Base-by-base conservation (phyloP, 2,113 vertebrate genomes). In the Neofelis nebulosa region DNA sequence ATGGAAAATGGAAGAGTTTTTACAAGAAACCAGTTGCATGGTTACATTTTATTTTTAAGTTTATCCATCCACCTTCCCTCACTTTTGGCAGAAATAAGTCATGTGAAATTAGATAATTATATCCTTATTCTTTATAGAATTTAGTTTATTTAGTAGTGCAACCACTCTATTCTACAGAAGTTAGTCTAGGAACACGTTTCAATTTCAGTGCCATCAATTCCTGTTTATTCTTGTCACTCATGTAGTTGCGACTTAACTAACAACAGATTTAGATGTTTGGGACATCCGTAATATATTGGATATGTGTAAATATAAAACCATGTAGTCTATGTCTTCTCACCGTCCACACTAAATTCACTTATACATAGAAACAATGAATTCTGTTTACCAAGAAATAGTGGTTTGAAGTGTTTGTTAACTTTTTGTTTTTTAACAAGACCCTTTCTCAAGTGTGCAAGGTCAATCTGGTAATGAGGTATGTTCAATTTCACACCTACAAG, bases 11-110 rank as follows among this genome's bases (percentile, higher is more conserved):
- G 5, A 50, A 92, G 68, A 78, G 6, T 18, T 90, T 89, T 83
- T 71, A 66, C 31, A 69, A 66, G 33, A 92, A 79, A 25, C 19
- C 29, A 76, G 55, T 71, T 81, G 27, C 7, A 78, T 92, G 84
- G 41, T 78, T 76, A 36, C 7, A 66, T 92, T 93, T 97, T 88
- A 68, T 86, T 81, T 92, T 92, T 63, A 57, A 38, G 27, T 93
- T 48, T 90, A 88, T 68, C 31, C 16, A 88, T 94, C 90, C 88
- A 73, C n/a, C 50, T 85, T 83, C n/a, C n/a, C 23, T 83, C 3
- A 36, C 33, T 50, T 18, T 63, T 88, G 45, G 19, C 13, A 96
- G 66, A 96, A 82, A 93, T 94, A 55, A 68, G 69, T 88, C 25
- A 78, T 19, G 29, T 78, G 38, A 66, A 65, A 14, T 83, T 76